Evolutionary conservation across 2,113 vertebrate genomes (phyloP).

Genomic region (Zosterops hypoxanthus): DNA sequence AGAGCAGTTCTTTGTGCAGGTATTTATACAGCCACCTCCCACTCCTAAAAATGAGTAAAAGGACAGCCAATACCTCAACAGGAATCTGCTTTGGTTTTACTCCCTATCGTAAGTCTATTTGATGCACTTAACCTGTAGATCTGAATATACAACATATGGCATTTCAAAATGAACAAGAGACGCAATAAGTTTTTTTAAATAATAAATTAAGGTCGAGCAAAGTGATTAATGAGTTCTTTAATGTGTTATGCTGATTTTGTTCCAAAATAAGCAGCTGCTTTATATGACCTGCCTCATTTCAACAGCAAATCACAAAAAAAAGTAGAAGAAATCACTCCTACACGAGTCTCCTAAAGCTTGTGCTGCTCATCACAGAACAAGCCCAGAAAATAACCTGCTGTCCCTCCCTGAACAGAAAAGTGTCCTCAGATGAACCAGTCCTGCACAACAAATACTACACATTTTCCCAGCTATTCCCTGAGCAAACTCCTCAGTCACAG

Average conservation of each 20-base stretch:
- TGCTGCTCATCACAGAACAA: constrained; percentile 1
- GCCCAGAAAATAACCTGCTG: constrained; percentile 20
- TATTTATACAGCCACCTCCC: not conserved
- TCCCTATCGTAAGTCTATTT: not conserved
- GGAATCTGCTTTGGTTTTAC: not conserved
- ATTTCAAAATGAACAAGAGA: not conserved
- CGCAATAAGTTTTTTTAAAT: not conserved
- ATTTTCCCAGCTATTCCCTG: not conserved
- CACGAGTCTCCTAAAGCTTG: not conserved
- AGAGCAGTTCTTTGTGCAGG: not conserved
- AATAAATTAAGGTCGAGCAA: not conserved
- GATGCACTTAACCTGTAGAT: not conserved
- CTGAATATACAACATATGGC: not conserved
- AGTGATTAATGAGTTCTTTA: constrained; percentile 42
- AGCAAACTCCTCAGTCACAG: not conserved
- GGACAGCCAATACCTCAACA: not conserved
- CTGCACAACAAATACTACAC: not conserved
- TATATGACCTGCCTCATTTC: constrained; percentile 27
- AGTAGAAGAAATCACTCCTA: constrained; percentile 32
- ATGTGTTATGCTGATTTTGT: not conserved
- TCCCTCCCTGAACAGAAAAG: not conserved
- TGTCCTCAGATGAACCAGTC: constrained; percentile 16
- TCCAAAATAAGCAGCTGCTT: constrained; percentile 63
- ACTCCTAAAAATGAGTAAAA: not conserved
- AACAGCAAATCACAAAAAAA: constrained; percentile 21